Evolutionary conservation across 1,140 invertebrate genomes (phyloP).

Genomic region (Wiebesia pumilae): DNA sequence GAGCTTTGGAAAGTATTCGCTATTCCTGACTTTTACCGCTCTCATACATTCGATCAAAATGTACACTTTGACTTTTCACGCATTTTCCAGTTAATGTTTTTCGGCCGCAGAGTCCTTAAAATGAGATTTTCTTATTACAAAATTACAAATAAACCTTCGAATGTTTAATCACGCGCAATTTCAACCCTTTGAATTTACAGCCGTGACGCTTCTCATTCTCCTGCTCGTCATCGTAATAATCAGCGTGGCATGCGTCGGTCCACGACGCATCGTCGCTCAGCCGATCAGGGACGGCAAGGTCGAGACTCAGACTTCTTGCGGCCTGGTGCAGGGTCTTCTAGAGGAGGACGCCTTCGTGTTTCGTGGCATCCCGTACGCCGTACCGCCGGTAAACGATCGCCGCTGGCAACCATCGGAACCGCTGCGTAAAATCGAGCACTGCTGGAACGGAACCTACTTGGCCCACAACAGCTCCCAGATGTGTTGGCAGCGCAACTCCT

Average conservation of each 20-base stretch:
- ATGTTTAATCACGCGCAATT: no score
- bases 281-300: constrained; percentile 82
- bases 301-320: constrained; percentile 84
- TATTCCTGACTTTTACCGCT: no score
- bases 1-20: no score
- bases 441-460: constrained; percentile 86
- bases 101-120: no score
- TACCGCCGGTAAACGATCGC: constrained; percentile 82
- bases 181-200: constrained; percentile 47
- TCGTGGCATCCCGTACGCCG: constrained; percentile 89
- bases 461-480: constrained; percentile 80
- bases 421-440: constrained; percentile 81
- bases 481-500: constrained; percentile 82
- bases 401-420: constrained; percentile 84
- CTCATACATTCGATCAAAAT: no score
- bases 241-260: constrained; percentile 76
- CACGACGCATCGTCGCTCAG: constrained; percentile 73
- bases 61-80: no score
- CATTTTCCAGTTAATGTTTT: no score
- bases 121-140: no score
- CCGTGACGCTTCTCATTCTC: constrained; percentile 76
- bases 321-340: constrained; percentile 83
- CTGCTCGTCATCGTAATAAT: constrained; percentile 81
- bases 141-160: no score
- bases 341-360: constrained; percentile 88